Evolutionary conservation across 2,888 invertebrate genomes (phyloP).

Genomic region (Spodoptera littoralis): DNA sequence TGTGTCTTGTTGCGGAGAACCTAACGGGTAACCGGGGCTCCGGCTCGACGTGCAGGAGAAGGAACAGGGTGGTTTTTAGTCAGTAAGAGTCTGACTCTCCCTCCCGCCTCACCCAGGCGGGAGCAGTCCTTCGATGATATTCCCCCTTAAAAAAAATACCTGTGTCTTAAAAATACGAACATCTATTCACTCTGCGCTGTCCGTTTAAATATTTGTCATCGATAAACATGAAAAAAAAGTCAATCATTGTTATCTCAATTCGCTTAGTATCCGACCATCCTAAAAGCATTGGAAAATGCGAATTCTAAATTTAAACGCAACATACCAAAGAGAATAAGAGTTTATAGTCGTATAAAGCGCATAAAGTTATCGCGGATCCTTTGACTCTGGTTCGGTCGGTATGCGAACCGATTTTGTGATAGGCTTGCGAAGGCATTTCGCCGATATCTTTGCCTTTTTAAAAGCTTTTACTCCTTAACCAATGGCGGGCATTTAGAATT

Average conservation of each 20-base stretch:
- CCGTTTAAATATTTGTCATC: background rate
- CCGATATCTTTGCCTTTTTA: conserved; percentile 42
- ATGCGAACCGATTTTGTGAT: conserved; percentile 51
- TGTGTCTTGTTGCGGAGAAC: too few relatives aligned
- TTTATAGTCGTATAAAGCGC: conserved; percentile 68
- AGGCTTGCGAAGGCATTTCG: conserved; percentile 47
- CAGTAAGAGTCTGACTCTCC: too few relatives aligned
- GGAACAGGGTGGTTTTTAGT: too few relatives aligned
- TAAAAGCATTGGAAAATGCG: conserved; percentile 62
- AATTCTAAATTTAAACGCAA: conserved; percentile 69
- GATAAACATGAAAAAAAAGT: conserved; percentile 1
- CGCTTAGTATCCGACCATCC: conserved; percentile 37
- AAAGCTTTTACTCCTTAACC: conserved; percentile 35
- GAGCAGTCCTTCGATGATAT: too few relatives aligned
- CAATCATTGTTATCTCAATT: conserved; percentile 1
- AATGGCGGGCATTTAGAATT: conserved; percentile 40
- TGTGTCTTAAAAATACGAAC: too few relatives aligned
- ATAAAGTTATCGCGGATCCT: conserved; percentile 63
- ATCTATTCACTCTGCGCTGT: background rate
- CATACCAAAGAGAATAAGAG: conserved; percentile 66
- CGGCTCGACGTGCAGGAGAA: too few relatives aligned
- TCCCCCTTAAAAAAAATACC: too few relatives aligned
- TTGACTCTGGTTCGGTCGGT: conserved; percentile 45
- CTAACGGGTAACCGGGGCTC: too few relatives aligned
- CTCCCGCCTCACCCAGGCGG: too few relatives aligned